These are phyloP conservation scores for Amblyjoppa fuscipennis DNA, from an alignment of 2,888 invertebrate genomes.

Conservation along the genomic window DNA sequence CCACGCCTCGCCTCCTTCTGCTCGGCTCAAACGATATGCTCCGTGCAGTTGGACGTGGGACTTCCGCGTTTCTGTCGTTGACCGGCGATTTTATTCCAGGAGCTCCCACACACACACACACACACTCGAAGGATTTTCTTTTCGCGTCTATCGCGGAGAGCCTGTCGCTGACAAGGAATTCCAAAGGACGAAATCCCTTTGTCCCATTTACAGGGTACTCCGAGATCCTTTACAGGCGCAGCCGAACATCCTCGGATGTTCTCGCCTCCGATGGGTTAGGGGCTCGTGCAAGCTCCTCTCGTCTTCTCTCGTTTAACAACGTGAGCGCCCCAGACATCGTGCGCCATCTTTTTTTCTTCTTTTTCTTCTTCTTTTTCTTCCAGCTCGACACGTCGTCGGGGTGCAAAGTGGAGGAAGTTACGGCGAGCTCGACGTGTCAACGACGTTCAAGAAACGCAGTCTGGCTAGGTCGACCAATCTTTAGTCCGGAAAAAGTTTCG, in stretches of 20 bases:
- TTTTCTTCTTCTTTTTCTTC: slow-evolving; percentile 12
- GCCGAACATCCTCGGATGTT: slow-evolving; percentile 19
- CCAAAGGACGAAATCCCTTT: slow-evolving; percentile 50
- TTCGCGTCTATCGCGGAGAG: slow-evolving; percentile 14
- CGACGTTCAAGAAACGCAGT: slow-evolving; percentile 13
- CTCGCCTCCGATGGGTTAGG: slow-evolving; percentile 7
- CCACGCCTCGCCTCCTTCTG: slow-evolving; percentile 12
- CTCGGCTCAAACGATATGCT: slow-evolving; percentile 37
- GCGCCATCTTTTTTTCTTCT: background rate
- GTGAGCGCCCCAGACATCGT: slow-evolving; percentile 4
- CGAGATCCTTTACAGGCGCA: slow-evolving; percentile 29
- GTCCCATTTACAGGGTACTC: slow-evolving; percentile 45
- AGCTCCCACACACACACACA: background rate
- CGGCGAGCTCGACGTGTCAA: slow-evolving; percentile 4
- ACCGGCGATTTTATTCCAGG: background rate
- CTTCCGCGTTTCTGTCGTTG: slow-evolving; percentile 13
- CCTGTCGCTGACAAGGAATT: slow-evolving; percentile 53
- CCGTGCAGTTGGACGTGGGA: background rate
- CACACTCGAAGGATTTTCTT: background rate
- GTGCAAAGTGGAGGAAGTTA: slow-evolving; percentile 3
- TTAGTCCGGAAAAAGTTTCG: background rate
- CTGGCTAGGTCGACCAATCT: background rate
- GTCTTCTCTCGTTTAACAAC: slow-evolving; percentile 23
- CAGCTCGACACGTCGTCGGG: slow-evolving; percentile 9
- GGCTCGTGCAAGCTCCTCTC: background rate